These are phyloP conservation scores for Trypoxylus dichotomus DNA, from an alignment of 1,140 invertebrate genomes.

Conservation along the genomic window DNA sequence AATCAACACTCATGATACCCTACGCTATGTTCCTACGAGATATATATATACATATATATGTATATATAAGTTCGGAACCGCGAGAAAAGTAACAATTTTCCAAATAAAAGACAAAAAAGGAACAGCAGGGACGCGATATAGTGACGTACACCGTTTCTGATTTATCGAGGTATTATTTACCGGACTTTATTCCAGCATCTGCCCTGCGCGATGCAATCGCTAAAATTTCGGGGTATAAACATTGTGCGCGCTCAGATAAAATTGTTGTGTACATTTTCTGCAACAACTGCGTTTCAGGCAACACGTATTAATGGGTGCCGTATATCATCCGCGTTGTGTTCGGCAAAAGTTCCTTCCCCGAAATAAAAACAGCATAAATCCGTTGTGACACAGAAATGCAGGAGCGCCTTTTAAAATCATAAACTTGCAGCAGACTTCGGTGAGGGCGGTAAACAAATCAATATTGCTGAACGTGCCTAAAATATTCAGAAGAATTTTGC, in stretches of 20 bases:
- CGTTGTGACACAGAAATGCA: neutral
- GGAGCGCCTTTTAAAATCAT: constrained; percentile 1
- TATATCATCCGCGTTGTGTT: constrained; percentile 12
- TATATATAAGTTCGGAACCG: no score
- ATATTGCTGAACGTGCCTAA: neutral
- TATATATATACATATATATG: neutral
- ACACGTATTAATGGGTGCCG: constrained; percentile 20
- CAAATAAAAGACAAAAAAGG: neutral
- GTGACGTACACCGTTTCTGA: constrained; percentile 14
- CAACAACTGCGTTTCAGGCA: constrained; percentile 26
- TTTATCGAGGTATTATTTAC: constrained; percentile 27
- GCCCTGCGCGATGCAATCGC: constrained; percentile 18
- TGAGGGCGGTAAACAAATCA: neutral
- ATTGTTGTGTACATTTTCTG: constrained; percentile 27
- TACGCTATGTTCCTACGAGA: neutral
- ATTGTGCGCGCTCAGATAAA: constrained; percentile 20
- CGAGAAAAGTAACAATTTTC: neutral
- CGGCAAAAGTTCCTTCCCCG: constrained; percentile 13
- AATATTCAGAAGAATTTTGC: neutral
- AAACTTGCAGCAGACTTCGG: neutral
- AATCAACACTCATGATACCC: constrained; percentile 28
- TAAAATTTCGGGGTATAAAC: constrained; percentile 26
- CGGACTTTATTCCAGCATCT: constrained; percentile 27
- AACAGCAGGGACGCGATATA: neutral
- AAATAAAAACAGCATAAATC: constrained; percentile 20